A percentile compares a stretch with the other conserved stretches of the same genome.
Conservation (phyloP, 2,797 vertebrate species). For the Pseudochromis fuscus region DNA sequence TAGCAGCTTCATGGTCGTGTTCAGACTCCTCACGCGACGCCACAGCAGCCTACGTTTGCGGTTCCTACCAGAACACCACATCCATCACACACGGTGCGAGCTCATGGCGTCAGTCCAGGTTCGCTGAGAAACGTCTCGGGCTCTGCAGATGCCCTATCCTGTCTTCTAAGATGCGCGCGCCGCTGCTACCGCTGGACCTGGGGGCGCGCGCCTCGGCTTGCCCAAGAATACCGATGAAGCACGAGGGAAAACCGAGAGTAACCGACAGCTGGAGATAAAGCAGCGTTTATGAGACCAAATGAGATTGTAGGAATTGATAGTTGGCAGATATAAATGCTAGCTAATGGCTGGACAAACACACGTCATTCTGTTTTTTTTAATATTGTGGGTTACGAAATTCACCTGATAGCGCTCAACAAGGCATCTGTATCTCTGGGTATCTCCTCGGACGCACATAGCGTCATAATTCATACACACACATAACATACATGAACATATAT, state of each 20-base stretch:
- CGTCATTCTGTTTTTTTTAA: no score
- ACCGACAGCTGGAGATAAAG: slow-evolving; percentile 37
- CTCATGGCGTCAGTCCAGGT: slow-evolving; percentile 55
- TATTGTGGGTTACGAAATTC: no score
- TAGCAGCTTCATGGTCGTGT: slow-evolving; percentile 70
- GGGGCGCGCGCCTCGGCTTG: slow-evolving; percentile 54
- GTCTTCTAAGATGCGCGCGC: slow-evolving; percentile 58
- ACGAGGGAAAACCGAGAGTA: slow-evolving; percentile 56
- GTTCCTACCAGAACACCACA: slow-evolving; percentile 34
- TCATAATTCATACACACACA: no score
- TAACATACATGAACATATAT: no score
- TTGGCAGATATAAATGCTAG: no score
- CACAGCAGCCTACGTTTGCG: slow-evolving; percentile 27
- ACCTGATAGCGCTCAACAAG: no score
- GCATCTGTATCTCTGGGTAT: no score
- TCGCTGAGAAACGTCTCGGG: slow-evolving; percentile 39
- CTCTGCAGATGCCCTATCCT: slow-evolving; percentile 65
- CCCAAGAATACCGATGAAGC: slow-evolving; percentile 61
- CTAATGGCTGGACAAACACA: no score
- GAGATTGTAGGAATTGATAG: no score
- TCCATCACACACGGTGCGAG: slow-evolving; percentile 42
- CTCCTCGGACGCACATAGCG: no score
- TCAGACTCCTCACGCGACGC: slow-evolving; percentile 42
- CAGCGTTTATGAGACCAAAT: background rate
- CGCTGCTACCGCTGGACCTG: slow-evolving; percentile 41